Conservation (phyloP, 2,797 vertebrate species). For the Tragelaphus oryx region DNA sequence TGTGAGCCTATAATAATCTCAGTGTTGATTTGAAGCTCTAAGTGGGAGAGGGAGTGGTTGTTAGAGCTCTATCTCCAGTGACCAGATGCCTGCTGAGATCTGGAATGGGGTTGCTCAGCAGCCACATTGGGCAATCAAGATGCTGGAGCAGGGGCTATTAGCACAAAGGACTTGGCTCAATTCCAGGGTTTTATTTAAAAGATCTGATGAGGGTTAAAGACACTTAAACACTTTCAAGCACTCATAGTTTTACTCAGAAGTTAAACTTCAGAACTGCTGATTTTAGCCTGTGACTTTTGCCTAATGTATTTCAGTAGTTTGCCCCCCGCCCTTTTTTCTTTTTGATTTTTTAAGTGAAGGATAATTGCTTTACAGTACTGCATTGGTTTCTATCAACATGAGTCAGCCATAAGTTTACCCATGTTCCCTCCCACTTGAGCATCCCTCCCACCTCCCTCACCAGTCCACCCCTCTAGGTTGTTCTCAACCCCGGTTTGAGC, state of each 20-base stretch:
- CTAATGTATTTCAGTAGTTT: not conserved
- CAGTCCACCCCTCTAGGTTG: not conserved
- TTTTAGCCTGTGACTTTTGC: slow-evolving; percentile 12
- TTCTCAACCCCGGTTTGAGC: not conserved
- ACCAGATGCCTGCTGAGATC: not conserved
- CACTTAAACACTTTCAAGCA: not conserved
- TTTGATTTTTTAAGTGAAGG: not conserved
- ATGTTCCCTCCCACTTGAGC: not conserved
- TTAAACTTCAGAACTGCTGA: not conserved
- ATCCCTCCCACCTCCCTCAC: not conserved
- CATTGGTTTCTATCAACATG: not conserved
- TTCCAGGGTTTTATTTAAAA: not conserved
- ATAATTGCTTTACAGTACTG: not conserved
- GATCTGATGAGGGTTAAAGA: not conserved
- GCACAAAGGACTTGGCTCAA: not conserved
- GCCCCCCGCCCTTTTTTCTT: not conserved
- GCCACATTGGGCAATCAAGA: not conserved
- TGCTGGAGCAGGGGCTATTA: not conserved
- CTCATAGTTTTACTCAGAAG: not conserved
- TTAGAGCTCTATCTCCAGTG: not conserved
- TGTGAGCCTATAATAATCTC: not conserved
- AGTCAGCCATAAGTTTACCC: not conserved
- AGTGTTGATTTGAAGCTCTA: not conserved
- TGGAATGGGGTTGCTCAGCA: not conserved
- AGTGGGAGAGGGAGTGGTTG: not conserved